Evolutionary conservation across 2,888 invertebrate genomes (phyloP).

Genomic region (Margaritifera margaritifera): DNA sequence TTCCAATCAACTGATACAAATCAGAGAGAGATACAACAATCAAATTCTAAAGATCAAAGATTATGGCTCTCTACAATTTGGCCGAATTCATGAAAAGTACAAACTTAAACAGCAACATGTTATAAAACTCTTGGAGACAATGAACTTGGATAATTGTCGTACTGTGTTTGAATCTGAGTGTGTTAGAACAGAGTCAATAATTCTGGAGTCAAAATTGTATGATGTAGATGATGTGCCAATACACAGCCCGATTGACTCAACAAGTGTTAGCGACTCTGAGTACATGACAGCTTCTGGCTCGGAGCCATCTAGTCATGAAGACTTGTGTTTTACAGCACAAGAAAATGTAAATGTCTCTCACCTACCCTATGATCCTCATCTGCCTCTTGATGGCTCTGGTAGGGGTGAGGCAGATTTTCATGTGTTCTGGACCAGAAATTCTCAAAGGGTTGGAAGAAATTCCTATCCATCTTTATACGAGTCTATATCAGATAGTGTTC

Average conservation of each 20-base stretch:
- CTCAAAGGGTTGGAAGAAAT: too few relatives aligned
- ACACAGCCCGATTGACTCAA: slow-evolving; percentile 34
- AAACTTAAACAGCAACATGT: slow-evolving; percentile 96
- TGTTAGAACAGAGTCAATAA: slow-evolving; percentile 86
- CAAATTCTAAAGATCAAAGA: slow-evolving; percentile 95
- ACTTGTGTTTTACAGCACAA: slow-evolving; percentile 31
- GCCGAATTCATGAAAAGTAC: slow-evolving; percentile 91
- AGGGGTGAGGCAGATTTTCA: neutral
- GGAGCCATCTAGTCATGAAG: slow-evolving; percentile 26
- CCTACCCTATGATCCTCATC: neutral
- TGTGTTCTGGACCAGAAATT: neutral
- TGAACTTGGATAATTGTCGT: slow-evolving; percentile 93
- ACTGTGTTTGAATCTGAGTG: slow-evolving; percentile 73
- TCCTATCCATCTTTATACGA: too few relatives aligned
- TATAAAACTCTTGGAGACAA: slow-evolving; percentile 93
- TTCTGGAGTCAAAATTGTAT: slow-evolving; percentile 32
- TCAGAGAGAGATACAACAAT: slow-evolving; percentile 95
- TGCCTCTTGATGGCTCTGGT: neutral
- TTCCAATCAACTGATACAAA: slow-evolving; percentile 91
- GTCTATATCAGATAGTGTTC: too few relatives aligned
- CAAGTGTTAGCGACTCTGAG: slow-evolving; percentile 49
- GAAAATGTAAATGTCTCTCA: slow-evolving; percentile 15
- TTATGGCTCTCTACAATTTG: slow-evolving; percentile 93
- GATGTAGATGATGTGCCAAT: slow-evolving; percentile 47
- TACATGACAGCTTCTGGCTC: slow-evolving; percentile 56